Conservation (phyloP, 2,797 vertebrate genomes). For the Phalloptychus januarius region DNA sequence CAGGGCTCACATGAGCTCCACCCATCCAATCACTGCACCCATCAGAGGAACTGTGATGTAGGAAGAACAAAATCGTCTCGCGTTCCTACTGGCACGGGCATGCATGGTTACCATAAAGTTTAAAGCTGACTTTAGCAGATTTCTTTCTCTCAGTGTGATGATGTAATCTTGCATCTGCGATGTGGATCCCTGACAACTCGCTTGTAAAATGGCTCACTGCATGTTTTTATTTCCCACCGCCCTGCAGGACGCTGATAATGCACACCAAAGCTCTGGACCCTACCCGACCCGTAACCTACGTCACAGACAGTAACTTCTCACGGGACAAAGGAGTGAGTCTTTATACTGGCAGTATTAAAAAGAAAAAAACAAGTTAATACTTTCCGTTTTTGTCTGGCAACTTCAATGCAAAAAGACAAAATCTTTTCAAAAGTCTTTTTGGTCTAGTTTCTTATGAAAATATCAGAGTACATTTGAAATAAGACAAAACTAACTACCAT, state of each 20-base stretch:
- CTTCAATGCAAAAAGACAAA: not conserved
- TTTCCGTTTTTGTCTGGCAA: not conserved
- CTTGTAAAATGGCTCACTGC: not conserved
- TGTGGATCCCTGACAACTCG: not conserved
- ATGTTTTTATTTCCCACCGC: conserved; percentile 2
- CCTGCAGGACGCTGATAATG: conserved; percentile 85
- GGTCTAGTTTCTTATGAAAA: too few species aligned
- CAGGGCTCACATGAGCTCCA: not conserved
- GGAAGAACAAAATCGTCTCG: not conserved
- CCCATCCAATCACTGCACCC: not conserved
- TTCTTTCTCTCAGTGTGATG: not conserved
- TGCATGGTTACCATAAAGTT: not conserved
- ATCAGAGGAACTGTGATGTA: not conserved
- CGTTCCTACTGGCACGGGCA: not conserved
- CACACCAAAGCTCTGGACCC: conserved; percentile 89
- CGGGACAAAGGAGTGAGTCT: conserved; percentile 89
- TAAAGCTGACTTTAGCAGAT: not conserved
- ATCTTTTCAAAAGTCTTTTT: too few species aligned
- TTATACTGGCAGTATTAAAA: not conserved
- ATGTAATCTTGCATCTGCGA: not conserved
- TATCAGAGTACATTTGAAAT: not conserved
- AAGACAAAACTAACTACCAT: not conserved
- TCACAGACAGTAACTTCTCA: conserved; percentile 83
- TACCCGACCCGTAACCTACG: conserved; percentile 89
- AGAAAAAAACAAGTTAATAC: too few species aligned